Evolutionary conservation across 2,797 vertebrate species (phyloP).

Genomic region (Notamacropus eugenii): DNA sequence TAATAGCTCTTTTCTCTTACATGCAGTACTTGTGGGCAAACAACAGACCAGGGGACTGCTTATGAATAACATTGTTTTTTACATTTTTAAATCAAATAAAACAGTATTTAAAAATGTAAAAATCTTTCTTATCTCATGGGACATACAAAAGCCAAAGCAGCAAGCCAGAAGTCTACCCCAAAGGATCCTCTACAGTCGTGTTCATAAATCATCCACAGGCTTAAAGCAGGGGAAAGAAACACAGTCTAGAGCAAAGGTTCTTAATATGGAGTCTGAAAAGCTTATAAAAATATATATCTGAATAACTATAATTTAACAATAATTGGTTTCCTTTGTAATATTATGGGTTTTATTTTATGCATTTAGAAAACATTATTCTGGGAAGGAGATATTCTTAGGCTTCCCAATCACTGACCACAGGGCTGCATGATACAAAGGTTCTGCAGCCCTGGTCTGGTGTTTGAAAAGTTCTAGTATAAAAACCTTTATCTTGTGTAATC

Average conservation of each 20-base stretch:
- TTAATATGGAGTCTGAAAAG: not conserved
- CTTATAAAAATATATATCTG: not conserved
- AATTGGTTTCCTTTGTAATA: not conserved
- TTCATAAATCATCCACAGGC: not conserved
- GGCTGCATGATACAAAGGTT: not conserved
- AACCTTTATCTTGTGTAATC: not conserved
- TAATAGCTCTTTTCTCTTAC: slow-evolving; percentile 1
- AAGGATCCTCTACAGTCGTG: not conserved
- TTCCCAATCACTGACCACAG: not conserved
- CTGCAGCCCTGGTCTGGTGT: not conserved
- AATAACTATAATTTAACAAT: not conserved
- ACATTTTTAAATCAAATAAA: not conserved
- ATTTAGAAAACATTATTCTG: not conserved
- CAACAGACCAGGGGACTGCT: not conserved
- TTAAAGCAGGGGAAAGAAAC: not conserved
- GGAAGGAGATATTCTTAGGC: not conserved
- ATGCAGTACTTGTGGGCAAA: not conserved
- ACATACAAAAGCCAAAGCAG: not conserved
- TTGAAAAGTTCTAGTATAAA: not conserved
- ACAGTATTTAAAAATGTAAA: not conserved
- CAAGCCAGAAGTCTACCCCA: not conserved
- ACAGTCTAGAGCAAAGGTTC: not conserved
- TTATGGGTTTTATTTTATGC: not conserved
- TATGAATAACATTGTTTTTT: not conserved
- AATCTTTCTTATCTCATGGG: not conserved